These are phyloP conservation scores for Tiliacea aurago DNA, from an alignment of 2,888 invertebrate species.

Conservation along the genomic window DNA sequence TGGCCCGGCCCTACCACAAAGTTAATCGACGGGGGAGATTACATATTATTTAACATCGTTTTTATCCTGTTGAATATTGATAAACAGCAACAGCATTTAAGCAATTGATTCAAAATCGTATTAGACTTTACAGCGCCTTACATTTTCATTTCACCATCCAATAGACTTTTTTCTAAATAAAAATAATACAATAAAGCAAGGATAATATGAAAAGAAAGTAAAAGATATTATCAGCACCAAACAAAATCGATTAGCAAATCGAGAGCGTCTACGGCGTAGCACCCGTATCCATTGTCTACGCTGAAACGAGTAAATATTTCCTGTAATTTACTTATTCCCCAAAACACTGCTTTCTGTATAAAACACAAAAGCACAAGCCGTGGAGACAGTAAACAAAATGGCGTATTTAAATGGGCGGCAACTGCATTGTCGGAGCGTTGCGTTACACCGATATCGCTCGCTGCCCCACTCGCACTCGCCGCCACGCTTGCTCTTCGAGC, in stretches of 20 bases:
- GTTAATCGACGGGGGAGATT: background rate
- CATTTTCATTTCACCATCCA: background rate
- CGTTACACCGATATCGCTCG: conserved; percentile 76
- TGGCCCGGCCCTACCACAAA: background rate
- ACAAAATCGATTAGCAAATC: conserved; percentile 61
- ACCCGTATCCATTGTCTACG: conserved; percentile 72
- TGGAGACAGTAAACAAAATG: conserved; percentile 90
- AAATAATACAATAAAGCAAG: background rate
- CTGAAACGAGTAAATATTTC: conserved; percentile 86
- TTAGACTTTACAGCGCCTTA: background rate
- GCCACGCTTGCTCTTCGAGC: conserved; percentile 63
- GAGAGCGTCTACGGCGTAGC: conserved; percentile 47
- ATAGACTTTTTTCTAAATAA: background rate
- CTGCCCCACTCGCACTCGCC: conserved; percentile 81
- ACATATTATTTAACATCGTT: background rate
- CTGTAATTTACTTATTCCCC: conserved; percentile 87
- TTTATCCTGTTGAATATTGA: conserved; percentile 21
- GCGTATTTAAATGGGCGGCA: conserved; percentile 91
- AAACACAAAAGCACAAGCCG: conserved; percentile 83
- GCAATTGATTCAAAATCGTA: background rate
- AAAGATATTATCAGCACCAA: conserved; percentile 40
- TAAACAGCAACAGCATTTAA: background rate
- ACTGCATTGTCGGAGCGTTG: conserved; percentile 84
- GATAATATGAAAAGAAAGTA: background rate
- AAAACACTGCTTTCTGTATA: conserved; percentile 87